A percentile compares a stretch with the other conserved stretches of the same genome.
Evolutionary conservation across 2,888 invertebrate genomes (phyloP).

Genomic region (Eristalis tenax): DNA sequence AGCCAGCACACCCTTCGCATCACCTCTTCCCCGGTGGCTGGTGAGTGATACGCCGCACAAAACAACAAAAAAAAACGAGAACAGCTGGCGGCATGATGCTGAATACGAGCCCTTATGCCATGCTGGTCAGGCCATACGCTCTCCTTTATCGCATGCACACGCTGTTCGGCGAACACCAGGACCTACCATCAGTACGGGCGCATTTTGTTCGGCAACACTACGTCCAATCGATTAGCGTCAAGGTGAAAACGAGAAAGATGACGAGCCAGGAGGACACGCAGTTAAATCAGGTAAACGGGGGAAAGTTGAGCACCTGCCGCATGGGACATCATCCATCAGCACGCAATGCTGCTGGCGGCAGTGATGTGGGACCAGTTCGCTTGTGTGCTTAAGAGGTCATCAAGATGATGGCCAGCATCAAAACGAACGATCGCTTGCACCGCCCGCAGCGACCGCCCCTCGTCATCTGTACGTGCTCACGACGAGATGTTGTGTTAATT

Average conservation of each 20-base stretch:
- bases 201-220: conserved; percentile 42
- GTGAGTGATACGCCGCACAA: neutral
- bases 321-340: conserved; percentile 30
- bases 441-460: neutral
- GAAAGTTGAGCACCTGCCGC: conserved; percentile 72
- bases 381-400: conserved; percentile 24
- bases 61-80: conserved; percentile 22
- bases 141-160: conserved; percentile 60
- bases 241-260: conserved; percentile 38
- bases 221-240: conserved; percentile 66
- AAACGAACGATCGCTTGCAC: neutral
- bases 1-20: conserved; percentile 17
- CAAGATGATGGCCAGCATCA: conserved; percentile 29
- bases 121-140: conserved; percentile 48
- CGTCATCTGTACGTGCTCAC: conserved; percentile 18
- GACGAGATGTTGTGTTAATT: conserved; percentile 68
- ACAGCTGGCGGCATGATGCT: conserved; percentile 65
- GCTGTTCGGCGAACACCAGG: conserved; percentile 13
- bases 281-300: conserved; percentile 67
- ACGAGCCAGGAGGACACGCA: conserved; percentile 47
- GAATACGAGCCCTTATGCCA: conserved; percentile 58
- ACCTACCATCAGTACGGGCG: neutral
- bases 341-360: conserved; percentile 13
- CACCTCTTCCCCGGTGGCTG: neutral
- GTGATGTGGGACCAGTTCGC: conserved; percentile 49